phyloP scores from a whole-genome alignment of 2,113 vertebrate species.

The Mesoclemmys tuberculata region DNA sequence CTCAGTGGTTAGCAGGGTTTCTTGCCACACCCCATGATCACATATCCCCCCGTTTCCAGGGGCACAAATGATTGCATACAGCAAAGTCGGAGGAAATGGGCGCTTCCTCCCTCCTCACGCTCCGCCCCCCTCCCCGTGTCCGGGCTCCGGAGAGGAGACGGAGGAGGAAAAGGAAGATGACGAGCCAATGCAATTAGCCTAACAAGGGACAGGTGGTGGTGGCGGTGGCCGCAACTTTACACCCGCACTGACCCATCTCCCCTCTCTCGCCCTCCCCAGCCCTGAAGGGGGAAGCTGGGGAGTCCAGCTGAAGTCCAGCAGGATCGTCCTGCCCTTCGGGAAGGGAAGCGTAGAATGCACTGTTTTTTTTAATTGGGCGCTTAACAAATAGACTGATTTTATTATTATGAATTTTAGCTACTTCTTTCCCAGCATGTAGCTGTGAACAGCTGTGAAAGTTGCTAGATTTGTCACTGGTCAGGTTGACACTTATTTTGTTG shows the following conservation, averaged over 20 bases:
- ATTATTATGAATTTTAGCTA: no score
- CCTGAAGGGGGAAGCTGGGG: slow-evolving; percentile 81
- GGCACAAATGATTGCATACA: background rate
- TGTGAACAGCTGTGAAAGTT: no score
- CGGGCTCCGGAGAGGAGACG: slow-evolving; percentile 61
- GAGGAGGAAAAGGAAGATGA: slow-evolving; percentile 61
- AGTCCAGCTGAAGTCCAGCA: slow-evolving; percentile 59
- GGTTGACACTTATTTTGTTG: no score
- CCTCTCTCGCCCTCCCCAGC: slow-evolving; percentile 18
- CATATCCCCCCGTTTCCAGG: background rate
- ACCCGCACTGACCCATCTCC: slow-evolving; percentile 48
- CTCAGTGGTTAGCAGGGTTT: background rate
- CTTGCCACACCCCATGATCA: background rate
- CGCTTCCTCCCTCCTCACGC: slow-evolving; percentile 14
- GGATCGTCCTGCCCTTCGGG: background rate
- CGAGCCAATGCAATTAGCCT: slow-evolving; percentile 66
- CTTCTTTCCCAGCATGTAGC: no score
- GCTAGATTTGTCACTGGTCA: no score
- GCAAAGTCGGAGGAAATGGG: background rate
- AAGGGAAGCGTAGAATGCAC: no score
- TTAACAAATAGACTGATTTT: no score
- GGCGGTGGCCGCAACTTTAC: background rate
- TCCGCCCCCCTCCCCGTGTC: slow-evolving; percentile 34
- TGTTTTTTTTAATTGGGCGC: no score
- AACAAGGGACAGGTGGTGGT: slow-evolving; percentile 37